phyloP scores from a whole-genome alignment of 2,797 vertebrate genomes.

The Pyrocephalus nanus region DNA sequence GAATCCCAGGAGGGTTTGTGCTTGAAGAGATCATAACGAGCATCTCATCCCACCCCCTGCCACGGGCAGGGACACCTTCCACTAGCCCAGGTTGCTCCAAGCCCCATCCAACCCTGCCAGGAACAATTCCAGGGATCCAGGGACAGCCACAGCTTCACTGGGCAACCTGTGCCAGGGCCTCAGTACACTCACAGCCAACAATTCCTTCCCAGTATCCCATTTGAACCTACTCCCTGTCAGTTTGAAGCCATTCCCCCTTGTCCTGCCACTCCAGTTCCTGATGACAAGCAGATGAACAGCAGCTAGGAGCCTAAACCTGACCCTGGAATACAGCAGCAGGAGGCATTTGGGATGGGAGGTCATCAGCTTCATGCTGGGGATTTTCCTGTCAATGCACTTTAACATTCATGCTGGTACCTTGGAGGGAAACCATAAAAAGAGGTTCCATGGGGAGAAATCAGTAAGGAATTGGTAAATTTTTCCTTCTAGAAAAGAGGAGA shows the following conservation, averaged over 20 bases:
- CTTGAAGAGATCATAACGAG: not conserved
- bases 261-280: not conserved
- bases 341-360: not conserved
- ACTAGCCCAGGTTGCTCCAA: not conserved
- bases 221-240: not conserved
- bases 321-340: not conserved
- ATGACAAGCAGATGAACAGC: not conserved
- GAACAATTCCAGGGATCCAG: not conserved
- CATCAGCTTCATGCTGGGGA: not conserved
- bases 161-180: not conserved
- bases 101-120: not conserved
- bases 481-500: not conserved
- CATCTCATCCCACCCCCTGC: not conserved
- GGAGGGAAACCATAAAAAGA: not conserved
- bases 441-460: fast-evolving
- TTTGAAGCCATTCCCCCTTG: not conserved
- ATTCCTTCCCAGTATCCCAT: not conserved
- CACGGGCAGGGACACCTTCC: not conserved
- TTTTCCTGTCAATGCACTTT: not conserved
- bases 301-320: not conserved
- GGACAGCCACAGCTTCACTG: not conserved
- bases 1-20: not conserved
- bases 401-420: not conserved
- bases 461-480: not conserved
- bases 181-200: not conserved